Conservation (phyloP, 1,140 invertebrate species). For the Tribolium castaneum region DNA sequence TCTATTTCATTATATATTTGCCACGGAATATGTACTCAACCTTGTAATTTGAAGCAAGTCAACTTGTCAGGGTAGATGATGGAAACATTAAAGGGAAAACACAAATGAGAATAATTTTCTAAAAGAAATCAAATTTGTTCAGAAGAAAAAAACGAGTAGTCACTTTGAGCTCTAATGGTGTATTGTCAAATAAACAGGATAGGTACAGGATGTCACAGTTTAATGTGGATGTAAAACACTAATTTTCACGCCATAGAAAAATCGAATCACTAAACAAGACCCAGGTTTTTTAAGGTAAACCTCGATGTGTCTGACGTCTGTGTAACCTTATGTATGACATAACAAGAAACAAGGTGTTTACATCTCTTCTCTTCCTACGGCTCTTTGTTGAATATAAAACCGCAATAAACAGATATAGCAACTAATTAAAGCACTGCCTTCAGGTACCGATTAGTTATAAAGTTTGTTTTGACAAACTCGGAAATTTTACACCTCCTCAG, state of each 20-base stretch:
- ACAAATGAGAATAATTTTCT: neutral
- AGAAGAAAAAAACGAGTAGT: no score
- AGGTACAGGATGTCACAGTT: no score
- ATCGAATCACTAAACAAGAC: no score
- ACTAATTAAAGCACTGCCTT: neutral
- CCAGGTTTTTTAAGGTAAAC: no score
- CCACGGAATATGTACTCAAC: neutral
- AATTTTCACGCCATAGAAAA: no score
- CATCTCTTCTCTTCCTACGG: neutral
- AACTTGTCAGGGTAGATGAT: neutral
- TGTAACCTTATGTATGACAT: neutral
- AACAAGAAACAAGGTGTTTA: neutral
- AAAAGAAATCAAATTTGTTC: no score
- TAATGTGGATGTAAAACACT: no score
- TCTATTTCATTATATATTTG: neutral
- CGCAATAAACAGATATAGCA: neutral
- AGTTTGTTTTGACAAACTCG: neutral
- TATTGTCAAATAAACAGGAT: no score
- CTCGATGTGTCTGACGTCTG: no score
- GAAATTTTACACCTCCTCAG: neutral
- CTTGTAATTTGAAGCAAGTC: neutral
- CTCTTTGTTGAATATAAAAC: neutral
- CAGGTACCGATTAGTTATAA: neutral
- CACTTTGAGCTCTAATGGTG: no score
- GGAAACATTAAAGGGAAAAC: neutral